Percentiles rank a stretch among this genome's conserved stretches.
phyloP scores from a whole-genome alignment of 2,797 vertebrate genomes.

The Chelonia mydas region DNA sequence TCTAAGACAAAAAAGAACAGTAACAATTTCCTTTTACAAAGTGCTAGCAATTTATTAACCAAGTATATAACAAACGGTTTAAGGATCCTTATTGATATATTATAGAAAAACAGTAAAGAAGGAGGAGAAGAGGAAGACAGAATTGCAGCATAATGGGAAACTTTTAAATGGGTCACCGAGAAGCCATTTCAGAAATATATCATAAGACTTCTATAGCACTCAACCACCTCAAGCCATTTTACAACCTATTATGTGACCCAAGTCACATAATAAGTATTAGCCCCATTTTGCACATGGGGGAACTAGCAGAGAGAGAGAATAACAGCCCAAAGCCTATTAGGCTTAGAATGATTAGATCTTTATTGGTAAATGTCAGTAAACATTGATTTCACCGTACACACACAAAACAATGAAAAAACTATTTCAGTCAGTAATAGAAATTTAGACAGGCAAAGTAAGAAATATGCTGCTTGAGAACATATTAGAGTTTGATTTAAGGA shows the following conservation, averaged over 20 bases:
- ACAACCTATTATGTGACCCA: conserved; percentile 11
- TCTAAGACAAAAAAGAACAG: conserved; percentile 80
- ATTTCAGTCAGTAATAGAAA: not conserved
- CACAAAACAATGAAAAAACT: not conserved
- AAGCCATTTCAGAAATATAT: not conserved
- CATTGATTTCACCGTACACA: not conserved
- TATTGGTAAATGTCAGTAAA: not conserved
- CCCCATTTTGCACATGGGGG: not conserved
- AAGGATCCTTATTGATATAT: not conserved
- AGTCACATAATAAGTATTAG: not conserved
- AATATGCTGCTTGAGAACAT: not conserved
- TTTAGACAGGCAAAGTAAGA: not conserved
- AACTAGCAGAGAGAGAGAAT: conserved; percentile 25
- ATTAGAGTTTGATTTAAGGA: not conserved
- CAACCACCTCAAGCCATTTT: conserved; percentile 14
- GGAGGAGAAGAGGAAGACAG: conserved; percentile 4
- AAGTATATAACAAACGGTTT: conserved; percentile 43
- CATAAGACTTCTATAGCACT: conserved; percentile 44
- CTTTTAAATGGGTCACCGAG: not conserved
- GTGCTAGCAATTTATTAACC: conserved; percentile 59
- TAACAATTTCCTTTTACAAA: conserved; percentile 41
- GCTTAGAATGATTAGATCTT: not conserved
- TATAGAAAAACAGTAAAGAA: not conserved
- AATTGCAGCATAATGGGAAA: not conserved
- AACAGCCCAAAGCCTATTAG: conserved; percentile 31